Evolutionary conservation across 2,797 vertebrate genomes (phyloP), one percentile per base, ranked within the genome.

Genomic region (Takifugu rubripes): DNA sequence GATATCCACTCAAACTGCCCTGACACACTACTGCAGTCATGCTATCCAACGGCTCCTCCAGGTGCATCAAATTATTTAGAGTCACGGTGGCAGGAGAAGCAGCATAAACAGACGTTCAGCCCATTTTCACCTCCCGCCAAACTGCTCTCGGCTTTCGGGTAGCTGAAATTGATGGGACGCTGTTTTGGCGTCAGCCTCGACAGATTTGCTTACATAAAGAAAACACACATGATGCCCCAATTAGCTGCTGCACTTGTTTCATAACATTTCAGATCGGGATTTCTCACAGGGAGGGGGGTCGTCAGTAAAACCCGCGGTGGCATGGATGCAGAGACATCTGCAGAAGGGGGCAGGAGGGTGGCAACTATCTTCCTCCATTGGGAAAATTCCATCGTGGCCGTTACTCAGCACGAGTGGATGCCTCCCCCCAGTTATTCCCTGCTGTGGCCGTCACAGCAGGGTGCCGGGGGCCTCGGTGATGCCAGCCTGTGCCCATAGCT

Each of bases 1-100:
- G 83, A 79, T 83, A 84, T 78, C 82, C 78, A 71, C 68, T 67
- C 79, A 64, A 74, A 64, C 74, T 51, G 72, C 59, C 67, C 66
- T 60, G 76, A 80, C 80, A 83, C 75, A 75, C 72, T 67, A 68
- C 83, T 67, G 50, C 64, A 76, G 72, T 62, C 64, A 64, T 74
- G 78, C 82, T 81, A 78, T 79, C 81, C 40, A 61, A 56, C 55
- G 64, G 63, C 72, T 70, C 74, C 52, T 17, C 14, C 49, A 58
- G 58, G 68, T 24, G 5, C 48, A 25, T 60, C 73, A 49, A 72
- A 76, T 82, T 77, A 80, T 82, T 74, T 67, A 54, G 53, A 66
- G 54, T 55, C 57, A 45, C 5, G 1, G 58, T 68, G 2, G 36
- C 42, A 56, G 60, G 64, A 70, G 56, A 70, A 29, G 46, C 42